Conservation (phyloP, 2,888 invertebrate genomes). For the Junonia oenone region DNA sequence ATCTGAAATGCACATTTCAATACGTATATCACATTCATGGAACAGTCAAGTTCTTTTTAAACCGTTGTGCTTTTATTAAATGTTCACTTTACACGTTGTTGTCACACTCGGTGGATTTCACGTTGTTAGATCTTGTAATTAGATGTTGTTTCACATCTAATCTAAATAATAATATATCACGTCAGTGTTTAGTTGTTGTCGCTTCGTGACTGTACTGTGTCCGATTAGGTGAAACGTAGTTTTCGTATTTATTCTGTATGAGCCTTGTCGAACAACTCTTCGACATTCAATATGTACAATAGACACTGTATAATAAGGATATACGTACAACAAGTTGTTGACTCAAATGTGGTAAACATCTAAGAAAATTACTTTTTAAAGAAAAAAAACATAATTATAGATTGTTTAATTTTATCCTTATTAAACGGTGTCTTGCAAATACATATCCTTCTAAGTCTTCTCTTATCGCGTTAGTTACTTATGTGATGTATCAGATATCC, state of each 20-base stretch:
- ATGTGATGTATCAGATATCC: constrained; percentile 27
- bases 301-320: constrained; percentile 45
- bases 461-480: constrained; percentile 44
- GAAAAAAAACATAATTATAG: too few species aligned
- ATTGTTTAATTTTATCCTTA: constrained; percentile 38
- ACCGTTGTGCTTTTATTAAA: constrained; percentile 22
- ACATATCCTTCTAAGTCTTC: constrained; percentile 70
- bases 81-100: constrained; percentile 18
- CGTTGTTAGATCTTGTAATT: constrained; percentile 33
- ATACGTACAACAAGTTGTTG: constrained; percentile 7
- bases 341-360: not conserved
- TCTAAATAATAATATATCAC: constrained; percentile 36
- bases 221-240: constrained; percentile 59
- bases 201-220: constrained; percentile 61
- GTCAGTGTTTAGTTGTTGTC: constrained; percentile 74
- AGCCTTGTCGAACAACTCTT: constrained; percentile 39
- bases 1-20: constrained; percentile 28
- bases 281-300: constrained; percentile 43
- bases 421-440: constrained; percentile 53
- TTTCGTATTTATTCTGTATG: constrained; percentile 48
- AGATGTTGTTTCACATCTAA: constrained; percentile 45
- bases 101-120: constrained; percentile 13
- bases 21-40: constrained; percentile 22
- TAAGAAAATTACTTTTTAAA: too few species aligned
- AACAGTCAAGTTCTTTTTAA: constrained; percentile 17